Base-by-base conservation (phyloP, 2,888 invertebrate genomes). In the Coremacera marginata region DNA sequence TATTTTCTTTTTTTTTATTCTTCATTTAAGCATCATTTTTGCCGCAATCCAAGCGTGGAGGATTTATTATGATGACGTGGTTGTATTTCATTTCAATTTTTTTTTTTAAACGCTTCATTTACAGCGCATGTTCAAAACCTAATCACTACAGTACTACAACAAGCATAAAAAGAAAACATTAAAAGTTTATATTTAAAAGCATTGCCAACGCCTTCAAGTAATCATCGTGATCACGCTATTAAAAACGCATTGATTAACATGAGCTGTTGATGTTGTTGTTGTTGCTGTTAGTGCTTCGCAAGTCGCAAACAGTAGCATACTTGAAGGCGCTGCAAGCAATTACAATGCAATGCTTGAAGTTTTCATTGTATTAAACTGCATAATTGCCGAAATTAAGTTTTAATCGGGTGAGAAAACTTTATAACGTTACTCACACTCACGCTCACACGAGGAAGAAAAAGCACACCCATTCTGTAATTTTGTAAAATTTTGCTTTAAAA, bases 361-460 rank as follows among this genome's bases (percentile, higher is more conserved):
- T 22, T 19, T 14, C 22, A 60, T 11, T 60, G 57, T 22, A 11
- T 31, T n/a, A 63, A 27, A 14, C 68, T 22, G 51, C 49, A 51
- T 68, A 68, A 68, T 68, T 68, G 68, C 7, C 51, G 51, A 51
- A 51, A 52, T 68, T 49, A 68, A 68, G 25, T 51, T 68, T 49
- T 68, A 51, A 68, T 68, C 68, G 68, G 22, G 25, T 51, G 51
- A 49, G 51, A 68, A 68, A 68, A 68, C 49, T 68, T 68, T 49
- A 22, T 51, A 22, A 25, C 51, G 27, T 22, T 22, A 37, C 44
- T 44, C 3, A 19, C 19, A 49, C 49, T 11, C 27, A 62, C 19
- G 14, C 16, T 22, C 3, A 62, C 5, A 22, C 8, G 67, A 0
- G 9, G 5, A 65, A 1, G 1, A 62, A 62, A 16, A 31, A n/a